Base-by-base conservation (phyloP, 2,797 vertebrate genomes). In the Macropodus opercularis region DNA sequence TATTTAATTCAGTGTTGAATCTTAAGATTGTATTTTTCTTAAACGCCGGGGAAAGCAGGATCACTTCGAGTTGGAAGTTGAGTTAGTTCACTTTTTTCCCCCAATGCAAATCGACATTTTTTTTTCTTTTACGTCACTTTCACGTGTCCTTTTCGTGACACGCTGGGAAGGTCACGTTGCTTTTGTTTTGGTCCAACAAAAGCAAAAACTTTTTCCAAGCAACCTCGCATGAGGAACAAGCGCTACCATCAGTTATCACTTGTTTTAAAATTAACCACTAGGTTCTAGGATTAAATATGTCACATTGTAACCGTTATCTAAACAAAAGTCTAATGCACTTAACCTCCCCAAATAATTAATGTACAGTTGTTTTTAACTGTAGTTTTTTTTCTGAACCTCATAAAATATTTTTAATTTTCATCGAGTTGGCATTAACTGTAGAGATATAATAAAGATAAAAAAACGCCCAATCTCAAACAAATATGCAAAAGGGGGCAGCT, bases 61-160 rank as follows among this genome's bases (percentile, higher is more conserved):
- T 34, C 39, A 31, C 35, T 24, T 27, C 55, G 40, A 8, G 49
- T 47, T 70, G 52, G 47, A 48, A n/a, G 61, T 52, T 10, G 41
- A 74, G 46, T 3, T 3, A 67, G 39, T 38, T 72, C 51, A 78
- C 65, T 72, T 69, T 68, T 73, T 75, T 77, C 62, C n/a, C n/a
- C n/a, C 69, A 71, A 42, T 69, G 79, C 77, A 80, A 62, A 79
- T 59, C 59, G 69, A 41, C 66, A 39, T 57, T 36, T 27, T 26
- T 70, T 26, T 27, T 66, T 54, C 19, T 4, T 56, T 47, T 48
- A 27, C 53, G 57, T 76, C 70, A 73, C 57, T 58, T 67, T 39
- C 39, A 76, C 14, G 46, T 78, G 70, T 69, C 40, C 19, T 22
- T 71, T 22, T 24, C 23, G 54, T 44, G 62, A 52, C 56, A 48